phyloP scores from a whole-genome alignment of 2,888 invertebrate genomes.

The Metallyticus violacea region DNA sequence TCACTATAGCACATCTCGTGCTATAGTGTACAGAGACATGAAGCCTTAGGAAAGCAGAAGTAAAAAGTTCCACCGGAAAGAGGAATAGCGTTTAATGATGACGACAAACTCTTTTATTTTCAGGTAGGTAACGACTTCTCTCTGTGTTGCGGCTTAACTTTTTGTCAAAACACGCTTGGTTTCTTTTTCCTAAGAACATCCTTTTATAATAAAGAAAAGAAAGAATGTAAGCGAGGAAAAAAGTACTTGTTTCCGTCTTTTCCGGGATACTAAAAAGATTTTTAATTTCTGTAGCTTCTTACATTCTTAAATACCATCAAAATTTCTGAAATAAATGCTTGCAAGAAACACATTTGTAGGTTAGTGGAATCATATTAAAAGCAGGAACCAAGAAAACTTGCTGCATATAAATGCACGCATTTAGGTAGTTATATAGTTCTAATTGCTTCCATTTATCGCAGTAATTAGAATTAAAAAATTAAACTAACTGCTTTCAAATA shows the following conservation, averaged over 20 bases:
- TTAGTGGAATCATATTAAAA: no score
- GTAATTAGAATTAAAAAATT: no score
- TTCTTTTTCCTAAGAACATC: neutral
- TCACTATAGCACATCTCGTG: no score
- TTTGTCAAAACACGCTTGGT: neutral
- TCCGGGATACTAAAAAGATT: neutral
- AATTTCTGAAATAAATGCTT: neutral
- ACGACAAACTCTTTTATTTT: neutral
- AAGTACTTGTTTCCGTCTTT: neutral
- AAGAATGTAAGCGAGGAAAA: neutral
- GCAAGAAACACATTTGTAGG: no score
- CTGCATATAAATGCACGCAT: no score
- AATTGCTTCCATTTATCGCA: no score
- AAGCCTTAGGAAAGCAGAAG: neutral
- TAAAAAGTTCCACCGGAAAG: neutral
- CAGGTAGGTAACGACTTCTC: neutral
- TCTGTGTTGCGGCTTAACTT: neutral
- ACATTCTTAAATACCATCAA: no score
- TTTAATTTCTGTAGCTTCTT: neutral
- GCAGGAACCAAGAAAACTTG: neutral
- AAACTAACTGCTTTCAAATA: no score
- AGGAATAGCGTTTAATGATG: neutral
- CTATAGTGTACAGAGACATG: no score
- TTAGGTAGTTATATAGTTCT: no score
- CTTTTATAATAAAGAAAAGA: neutral